Conservation (phyloP, 2,888 invertebrate genomes). For the Ophonus ardosiacus region DNA sequence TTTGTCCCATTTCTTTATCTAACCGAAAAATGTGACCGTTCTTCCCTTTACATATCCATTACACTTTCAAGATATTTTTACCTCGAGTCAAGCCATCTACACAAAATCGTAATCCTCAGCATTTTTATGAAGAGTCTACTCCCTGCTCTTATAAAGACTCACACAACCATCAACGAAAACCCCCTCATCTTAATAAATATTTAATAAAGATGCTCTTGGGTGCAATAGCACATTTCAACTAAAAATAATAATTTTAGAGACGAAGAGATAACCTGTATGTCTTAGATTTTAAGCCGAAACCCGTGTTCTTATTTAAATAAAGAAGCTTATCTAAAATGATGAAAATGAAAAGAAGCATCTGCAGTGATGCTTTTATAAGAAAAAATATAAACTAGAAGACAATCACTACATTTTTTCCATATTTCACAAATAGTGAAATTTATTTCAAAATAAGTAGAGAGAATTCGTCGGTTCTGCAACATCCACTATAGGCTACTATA, state of each 20-base stretch:
- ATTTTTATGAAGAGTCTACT: neutral
- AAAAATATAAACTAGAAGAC: no score
- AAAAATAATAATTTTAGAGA: neutral
- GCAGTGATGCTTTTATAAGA: no score
- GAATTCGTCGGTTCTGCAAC: no score
- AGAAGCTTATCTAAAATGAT: no score
- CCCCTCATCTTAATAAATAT: neutral
- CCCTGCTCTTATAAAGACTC: neutral
- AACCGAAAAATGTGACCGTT: neutral
- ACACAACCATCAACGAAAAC: neutral
- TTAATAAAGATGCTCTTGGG: neutral
- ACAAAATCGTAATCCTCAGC: neutral
- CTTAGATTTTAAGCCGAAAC: no score
- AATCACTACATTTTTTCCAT: no score
- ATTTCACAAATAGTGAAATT: no score
- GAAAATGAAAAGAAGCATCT: no score
- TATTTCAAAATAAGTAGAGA: no score
- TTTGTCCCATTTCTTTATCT: neutral
- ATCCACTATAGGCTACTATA: no score
- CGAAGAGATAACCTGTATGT: neutral
- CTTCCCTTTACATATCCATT: neutral
- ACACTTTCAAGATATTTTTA: neutral
- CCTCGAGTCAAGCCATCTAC: neutral
- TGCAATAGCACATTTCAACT: neutral
- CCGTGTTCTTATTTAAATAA: no score